phyloP scores from a whole-genome alignment of 2,888 invertebrate species.

The Thereva nobilitata region DNA sequence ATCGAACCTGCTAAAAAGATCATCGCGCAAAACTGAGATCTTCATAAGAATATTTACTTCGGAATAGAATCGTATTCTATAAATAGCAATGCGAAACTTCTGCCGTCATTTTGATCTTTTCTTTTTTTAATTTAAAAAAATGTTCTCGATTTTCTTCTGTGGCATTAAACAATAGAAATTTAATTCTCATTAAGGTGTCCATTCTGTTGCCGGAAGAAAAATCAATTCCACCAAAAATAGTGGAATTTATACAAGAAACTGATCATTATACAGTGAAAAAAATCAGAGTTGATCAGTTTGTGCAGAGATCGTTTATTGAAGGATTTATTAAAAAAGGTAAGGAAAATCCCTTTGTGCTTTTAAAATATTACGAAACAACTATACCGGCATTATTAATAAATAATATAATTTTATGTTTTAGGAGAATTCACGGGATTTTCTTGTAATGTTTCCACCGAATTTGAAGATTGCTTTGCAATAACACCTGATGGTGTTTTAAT shows the following conservation, averaged over 20 bases:
- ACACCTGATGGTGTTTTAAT: constrained; percentile 61
- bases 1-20: too few relatives aligned
- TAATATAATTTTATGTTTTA: constrained; percentile 45
- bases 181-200: constrained; percentile 58
- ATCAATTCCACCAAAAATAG: constrained; percentile 43
- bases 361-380: background rate
- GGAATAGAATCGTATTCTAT: too few relatives aligned
- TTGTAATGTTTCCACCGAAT: constrained; percentile 52
- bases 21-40: too few relatives aligned
- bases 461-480: constrained; percentile 61
- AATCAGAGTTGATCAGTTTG: constrained; percentile 58
- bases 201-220: constrained; percentile 61
- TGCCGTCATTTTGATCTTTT: too few relatives aligned
- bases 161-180: background rate
- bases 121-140: too few relatives aligned
- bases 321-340: constrained; percentile 64
- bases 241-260: constrained; percentile 57
- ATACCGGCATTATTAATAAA: constrained; percentile 4
- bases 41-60: too few relatives aligned
- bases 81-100: too few relatives aligned
- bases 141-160: too few relatives aligned
- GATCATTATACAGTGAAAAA: constrained; percentile 62
- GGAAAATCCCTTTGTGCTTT: constrained; percentile 23
- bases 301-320: constrained; percentile 61
- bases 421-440: constrained; percentile 60